Conservation (phyloP, 1,140 invertebrate genomes). For the Mactra quadrangularis region DNA sequence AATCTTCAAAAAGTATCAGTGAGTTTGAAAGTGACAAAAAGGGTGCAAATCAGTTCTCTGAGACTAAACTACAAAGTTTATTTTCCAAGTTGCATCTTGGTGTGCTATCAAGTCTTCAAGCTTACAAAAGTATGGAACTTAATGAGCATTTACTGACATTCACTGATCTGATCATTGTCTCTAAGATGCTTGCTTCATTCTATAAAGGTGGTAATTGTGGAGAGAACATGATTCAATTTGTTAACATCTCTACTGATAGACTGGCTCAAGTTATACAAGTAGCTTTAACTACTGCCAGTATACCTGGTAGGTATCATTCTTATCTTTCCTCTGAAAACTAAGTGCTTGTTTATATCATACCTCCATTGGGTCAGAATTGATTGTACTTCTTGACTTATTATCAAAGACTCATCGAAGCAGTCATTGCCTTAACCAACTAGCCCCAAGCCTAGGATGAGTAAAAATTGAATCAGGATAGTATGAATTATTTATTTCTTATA, state of each 20-base stretch:
- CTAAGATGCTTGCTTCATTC: conserved; percentile 58
- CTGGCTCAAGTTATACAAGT: conserved; percentile 79
- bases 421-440: no score
- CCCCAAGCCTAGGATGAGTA: no score
- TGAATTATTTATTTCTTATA: no score
- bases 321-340: no score
- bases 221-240: conserved; percentile 59
- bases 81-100: conserved; percentile 78
- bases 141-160: conserved; percentile 72
- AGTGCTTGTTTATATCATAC: no score
- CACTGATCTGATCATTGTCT: conserved; percentile 61
- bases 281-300: conserved; percentile 69
- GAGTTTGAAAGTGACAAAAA: not conserved
- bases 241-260: conserved; percentile 70
- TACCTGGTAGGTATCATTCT: conserved; percentile 64
- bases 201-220: conserved; percentile 52
- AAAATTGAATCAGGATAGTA: no score
- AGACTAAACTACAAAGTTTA: conserved; percentile 51
- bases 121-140: conserved; percentile 74
- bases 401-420: not conserved
- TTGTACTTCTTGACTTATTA: not conserved
- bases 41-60: not conserved
- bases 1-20: not conserved
- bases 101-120: conserved; percentile 75
- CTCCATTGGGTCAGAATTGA: not conserved